Base-by-base conservation (phyloP, 1,140 invertebrate genomes). In the Drosophila aff. region DNA sequence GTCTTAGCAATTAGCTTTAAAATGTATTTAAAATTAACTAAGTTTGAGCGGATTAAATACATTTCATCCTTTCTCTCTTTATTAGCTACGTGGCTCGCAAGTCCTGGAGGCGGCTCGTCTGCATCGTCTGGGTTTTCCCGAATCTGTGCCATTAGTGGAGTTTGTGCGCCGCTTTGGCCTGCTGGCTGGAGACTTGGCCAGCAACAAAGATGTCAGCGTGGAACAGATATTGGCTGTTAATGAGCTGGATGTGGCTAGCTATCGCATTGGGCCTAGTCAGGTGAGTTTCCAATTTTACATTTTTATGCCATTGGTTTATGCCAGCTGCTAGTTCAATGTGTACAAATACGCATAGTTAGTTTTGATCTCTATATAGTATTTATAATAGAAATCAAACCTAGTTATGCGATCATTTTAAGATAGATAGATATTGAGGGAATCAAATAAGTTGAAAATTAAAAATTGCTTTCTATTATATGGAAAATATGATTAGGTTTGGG, bases 111-210 rank as follows among this genome's bases (percentile, higher is more conserved):
- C 97, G 18, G 96, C 98, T 13, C 95, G 98, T 23, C 94, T 99
- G 49, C 96, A 98, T 94, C 98, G 98, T 89, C 97, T 98, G 93
- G 98, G 98, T 40, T 99, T 97, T 93, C 98, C 98, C 5, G 97
- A 98, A 90, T 96, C 97, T 83, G 95, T 99, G 94, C 96, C 96
- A 47, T 95, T 98, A 52, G 94, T 95, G 33, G 98, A 99, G 93
- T 99, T 99, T 91, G 94, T 96, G 64, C 95, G 98, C 74, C 87
- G 92, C 10, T 93, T 93, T 64, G 91, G 92, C 15, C 71, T 93
- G 21, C 58, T 93, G 11, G 90, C 82, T 43, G 90, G 78, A 6
- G 91, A 91, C 7, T 41, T 81, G 68, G 77, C 78, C 13, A 91
- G 93, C 40, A 95, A 95, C 75, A 96, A 96, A 83, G 94, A 95